Base-by-base conservation (phyloP, 2,113 vertebrate species). In the Hyla sarda region DNA sequence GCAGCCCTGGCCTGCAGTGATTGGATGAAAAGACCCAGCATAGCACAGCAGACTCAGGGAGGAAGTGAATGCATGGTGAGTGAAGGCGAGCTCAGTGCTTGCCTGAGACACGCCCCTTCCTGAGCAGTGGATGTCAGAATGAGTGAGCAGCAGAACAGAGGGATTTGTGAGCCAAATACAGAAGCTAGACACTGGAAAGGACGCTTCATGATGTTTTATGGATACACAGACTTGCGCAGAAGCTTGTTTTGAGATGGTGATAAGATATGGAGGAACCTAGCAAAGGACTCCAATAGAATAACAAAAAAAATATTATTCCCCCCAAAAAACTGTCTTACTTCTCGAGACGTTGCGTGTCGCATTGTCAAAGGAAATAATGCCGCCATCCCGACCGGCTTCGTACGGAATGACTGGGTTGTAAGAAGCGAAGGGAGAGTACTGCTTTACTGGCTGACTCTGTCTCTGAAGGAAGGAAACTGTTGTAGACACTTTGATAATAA, bases 401-500 rank as follows among this genome's bases (percentile, higher is more conserved):
- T 52, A 30, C n/a, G 17, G 16, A 60, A 34, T 48, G 16, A 52
- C 9, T 19, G 52, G 30, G 12, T 23, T 17, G 74, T 30, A 50
- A 56, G 50, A 75, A 28, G 45, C 25, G 72, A 48, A 8, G 14
- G 11, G 67, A 47, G 37, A n/a, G 10, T 12, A 14, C 16, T 23
- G 74, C 74, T 19, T 17, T 16, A 21, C 74, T 52, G 30, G 17
- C 48, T 30, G 50, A 77, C 48, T 52, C 11, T 14, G 74, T 21
- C 48, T 77, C 54, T 62, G 30, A 80, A 41, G 34, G 30, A 80
- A 41, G 34, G 77, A 58, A 80, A 80, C 52, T 45, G 16, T 60
- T 37, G 28, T 37, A 37, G 19, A 82, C 81, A 54, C 65, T 69
- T 56, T 41, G 32, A 69, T 73, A 58, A 83, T 56, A 83, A 73